Evolutionary conservation across 1,140 invertebrate genomes (phyloP).

Genomic region (Delia radicum): DNA sequence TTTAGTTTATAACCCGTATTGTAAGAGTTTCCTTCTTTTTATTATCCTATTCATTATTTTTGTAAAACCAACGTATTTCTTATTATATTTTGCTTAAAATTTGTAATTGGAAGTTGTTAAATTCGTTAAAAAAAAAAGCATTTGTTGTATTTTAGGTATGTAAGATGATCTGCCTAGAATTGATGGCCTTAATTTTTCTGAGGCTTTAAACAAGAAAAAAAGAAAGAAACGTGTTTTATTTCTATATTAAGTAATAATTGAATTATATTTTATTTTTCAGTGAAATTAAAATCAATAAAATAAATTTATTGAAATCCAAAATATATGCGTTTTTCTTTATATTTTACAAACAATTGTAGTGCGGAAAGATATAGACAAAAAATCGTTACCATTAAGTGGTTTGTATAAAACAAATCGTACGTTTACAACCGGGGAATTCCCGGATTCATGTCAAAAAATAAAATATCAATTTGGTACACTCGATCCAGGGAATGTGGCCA

Average conservation of each 20-base stretch:
- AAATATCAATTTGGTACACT: no score
- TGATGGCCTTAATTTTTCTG: not conserved
- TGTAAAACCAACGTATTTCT: not conserved
- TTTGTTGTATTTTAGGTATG: not conserved
- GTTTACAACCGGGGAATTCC: no score
- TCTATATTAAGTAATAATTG: not conserved
- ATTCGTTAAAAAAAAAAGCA: not conserved
- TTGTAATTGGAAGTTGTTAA: not conserved
- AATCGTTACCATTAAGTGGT: no score
- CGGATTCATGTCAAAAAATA: no score
- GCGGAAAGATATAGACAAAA: no score
- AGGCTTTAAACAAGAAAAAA: slow-evolving; percentile 5
- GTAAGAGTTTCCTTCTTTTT: slow-evolving; percentile 1
- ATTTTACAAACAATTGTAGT: no score
- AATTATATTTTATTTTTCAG: not conserved
- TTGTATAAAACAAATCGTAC: no score
- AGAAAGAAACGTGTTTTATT: not conserved
- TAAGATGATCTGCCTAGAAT: not conserved
- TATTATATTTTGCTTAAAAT: not conserved
- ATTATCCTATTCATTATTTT: not conserved
- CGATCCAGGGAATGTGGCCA: no score
- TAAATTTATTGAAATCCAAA: no score
- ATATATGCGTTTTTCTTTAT: no score
- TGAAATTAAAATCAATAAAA: not conserved
- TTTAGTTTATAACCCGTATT: not conserved